Evolutionary conservation across 2,888 invertebrate genomes (phyloP).

Genomic region (Malthinus seriepunctatus): DNA sequence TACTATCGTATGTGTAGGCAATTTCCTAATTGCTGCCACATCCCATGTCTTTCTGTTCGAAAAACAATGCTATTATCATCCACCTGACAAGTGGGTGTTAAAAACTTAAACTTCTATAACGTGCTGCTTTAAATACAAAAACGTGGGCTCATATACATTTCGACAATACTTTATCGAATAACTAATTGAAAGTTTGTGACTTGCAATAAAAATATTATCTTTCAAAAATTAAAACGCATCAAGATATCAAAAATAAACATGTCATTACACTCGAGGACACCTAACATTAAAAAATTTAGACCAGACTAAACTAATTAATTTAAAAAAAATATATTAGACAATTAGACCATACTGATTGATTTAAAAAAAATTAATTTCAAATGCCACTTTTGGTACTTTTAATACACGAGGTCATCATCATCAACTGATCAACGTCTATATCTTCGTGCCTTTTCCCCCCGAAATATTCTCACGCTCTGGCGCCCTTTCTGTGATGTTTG

Average conservation of each 20-base stretch:
- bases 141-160: constrained; percentile 16
- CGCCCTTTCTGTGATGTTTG: constrained; percentile 48
- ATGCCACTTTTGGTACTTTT: too few relatives aligned
- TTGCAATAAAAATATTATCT: too few relatives aligned
- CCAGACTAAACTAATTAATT: too few relatives aligned
- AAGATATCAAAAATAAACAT: too few relatives aligned
- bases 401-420: constrained; percentile 37
- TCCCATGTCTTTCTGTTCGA: constrained; percentile 6
- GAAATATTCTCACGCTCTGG: constrained; percentile 52
- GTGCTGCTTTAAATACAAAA: constrained; percentile 4
- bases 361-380: too few relatives aligned
- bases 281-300: too few relatives aligned
- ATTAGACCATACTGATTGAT: too few relatives aligned
- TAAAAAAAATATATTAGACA: too few relatives aligned
- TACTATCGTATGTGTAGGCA: constrained; percentile 18
- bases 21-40: constrained; percentile 17
- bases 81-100: constrained; percentile 18
- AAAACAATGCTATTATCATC: constrained; percentile 18
- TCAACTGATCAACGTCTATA: too few relatives aligned
- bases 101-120: neutral
- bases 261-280: too few relatives aligned
- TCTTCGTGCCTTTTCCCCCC: constrained; percentile 34
- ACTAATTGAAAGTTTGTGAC: constrained; percentile 11
- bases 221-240: too few relatives aligned
- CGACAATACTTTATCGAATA: constrained; percentile 15